Evolutionary conservation across 2,797 vertebrate species (phyloP).

Genomic region (Saguinus oedipus): DNA sequence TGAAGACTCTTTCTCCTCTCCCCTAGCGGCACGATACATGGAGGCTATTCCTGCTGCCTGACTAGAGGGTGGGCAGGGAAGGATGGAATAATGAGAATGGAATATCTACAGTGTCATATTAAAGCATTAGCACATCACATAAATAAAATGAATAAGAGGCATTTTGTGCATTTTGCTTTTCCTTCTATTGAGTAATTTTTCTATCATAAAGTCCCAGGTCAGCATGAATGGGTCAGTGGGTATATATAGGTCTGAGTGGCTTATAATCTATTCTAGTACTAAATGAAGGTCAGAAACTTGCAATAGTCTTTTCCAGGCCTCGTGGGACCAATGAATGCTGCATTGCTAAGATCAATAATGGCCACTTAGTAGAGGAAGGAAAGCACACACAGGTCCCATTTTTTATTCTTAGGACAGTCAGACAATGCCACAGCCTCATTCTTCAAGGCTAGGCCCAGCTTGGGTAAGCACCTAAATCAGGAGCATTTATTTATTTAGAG

Average conservation of each 20-base stretch:
- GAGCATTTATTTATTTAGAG: background rate
- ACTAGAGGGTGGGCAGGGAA: background rate
- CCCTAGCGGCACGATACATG: accelerated
- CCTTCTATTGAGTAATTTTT: background rate
- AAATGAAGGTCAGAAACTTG: background rate
- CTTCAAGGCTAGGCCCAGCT: background rate
- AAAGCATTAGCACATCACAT: background rate
- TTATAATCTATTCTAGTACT: background rate
- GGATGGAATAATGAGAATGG: background rate
- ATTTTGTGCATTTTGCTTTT: background rate
- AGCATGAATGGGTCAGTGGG: background rate
- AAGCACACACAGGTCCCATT: background rate
- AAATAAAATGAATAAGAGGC: background rate
- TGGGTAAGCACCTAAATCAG: background rate
- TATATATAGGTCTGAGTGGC: background rate
- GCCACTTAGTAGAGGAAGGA: background rate
- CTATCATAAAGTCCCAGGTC: background rate
- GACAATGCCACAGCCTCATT: background rate
- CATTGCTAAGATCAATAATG: background rate
- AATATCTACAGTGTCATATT: background rate
- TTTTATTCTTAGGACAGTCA: background rate
- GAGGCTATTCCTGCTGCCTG: background rate
- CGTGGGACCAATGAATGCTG: accelerated
- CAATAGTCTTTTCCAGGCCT: background rate
- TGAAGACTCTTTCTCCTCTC: background rate